phyloP scores from a whole-genome alignment of 2,797 vertebrate genomes.

The Scyliorhinus canicula region DNA sequence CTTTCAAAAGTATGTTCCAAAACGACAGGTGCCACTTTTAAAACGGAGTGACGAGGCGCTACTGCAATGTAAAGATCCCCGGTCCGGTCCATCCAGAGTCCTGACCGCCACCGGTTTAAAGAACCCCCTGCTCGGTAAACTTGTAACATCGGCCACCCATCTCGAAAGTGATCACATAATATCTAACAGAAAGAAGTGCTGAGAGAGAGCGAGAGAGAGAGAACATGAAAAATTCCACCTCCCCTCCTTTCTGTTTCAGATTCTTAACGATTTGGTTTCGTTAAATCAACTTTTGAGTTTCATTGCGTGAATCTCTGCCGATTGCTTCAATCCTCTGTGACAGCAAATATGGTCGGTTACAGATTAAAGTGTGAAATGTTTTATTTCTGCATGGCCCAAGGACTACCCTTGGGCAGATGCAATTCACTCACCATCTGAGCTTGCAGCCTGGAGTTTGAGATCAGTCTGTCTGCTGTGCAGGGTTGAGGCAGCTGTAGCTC shows the following conservation, averaged over 20 bases:
- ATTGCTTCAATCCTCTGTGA: background rate
- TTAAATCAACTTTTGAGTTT: background rate
- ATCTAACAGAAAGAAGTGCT: background rate
- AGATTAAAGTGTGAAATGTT: background rate
- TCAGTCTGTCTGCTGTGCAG: background rate
- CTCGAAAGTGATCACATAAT: background rate
- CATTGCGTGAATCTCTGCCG: background rate
- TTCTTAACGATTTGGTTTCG: too few relatives aligned
- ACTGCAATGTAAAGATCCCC: background rate
- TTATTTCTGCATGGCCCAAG: too few relatives aligned
- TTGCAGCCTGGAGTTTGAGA: background rate
- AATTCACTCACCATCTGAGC: conserved; percentile 30
- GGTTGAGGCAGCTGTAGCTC: background rate
- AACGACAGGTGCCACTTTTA: background rate
- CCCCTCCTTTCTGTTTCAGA: background rate
- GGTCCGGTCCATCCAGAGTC: background rate
- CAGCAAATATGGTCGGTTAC: background rate
- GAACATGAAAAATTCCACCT: background rate
- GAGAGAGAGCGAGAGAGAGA: background rate
- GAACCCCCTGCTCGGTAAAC: background rate
- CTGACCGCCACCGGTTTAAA: too few relatives aligned
- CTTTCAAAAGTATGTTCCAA: background rate
- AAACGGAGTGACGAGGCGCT: background rate
- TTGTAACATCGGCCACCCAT: background rate
- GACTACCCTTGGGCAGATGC: background rate